These are phyloP conservation scores for Platyrinchus mystaceus DNA, from an alignment of 2,797 vertebrate species.

Conservation along the genomic window DNA sequence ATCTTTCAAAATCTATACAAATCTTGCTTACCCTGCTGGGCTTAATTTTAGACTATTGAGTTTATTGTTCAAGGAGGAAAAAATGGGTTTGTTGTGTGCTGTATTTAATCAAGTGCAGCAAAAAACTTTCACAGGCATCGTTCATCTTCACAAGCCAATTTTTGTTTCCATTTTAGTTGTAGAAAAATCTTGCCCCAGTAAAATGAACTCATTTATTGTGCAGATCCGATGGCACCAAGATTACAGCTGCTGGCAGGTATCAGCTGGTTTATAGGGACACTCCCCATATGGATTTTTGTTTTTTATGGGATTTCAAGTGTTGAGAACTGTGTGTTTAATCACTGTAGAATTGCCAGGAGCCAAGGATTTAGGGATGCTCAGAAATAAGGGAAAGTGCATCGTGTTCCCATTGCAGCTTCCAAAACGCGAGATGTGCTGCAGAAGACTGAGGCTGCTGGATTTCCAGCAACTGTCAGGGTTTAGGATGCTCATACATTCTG, in stretches of 20 bases:
- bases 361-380: not conserved
- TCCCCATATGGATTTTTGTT: not conserved
- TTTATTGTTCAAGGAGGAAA: slow-evolving; percentile 2
- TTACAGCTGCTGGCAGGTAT: slow-evolving; percentile 32
- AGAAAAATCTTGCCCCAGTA: not conserved
- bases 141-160: slow-evolving; percentile 17
- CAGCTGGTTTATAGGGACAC: not conserved
- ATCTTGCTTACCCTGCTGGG: slow-evolving; percentile 25
- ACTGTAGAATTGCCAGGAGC: not conserved
- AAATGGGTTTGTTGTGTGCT: slow-evolving; percentile 7
- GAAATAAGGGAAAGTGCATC: not conserved
- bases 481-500: not conserved
- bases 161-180: slow-evolving; percentile 25
- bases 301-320: not conserved
- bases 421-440: not conserved
- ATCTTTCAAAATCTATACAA: slow-evolving; percentile 9
- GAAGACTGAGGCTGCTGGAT: not conserved
- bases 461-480: not conserved
- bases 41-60: slow-evolving; percentile 31
- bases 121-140: not conserved
- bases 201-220: not conserved
- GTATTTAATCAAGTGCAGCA: slow-evolving; percentile 52
- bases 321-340: not conserved
- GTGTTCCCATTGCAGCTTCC: not conserved
- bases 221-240: not conserved